Percentiles rank a stretch among this genome's conserved stretches.
Conservation (phyloP, 2,113 vertebrate species). For the Telmatochromis sp. region DNA sequence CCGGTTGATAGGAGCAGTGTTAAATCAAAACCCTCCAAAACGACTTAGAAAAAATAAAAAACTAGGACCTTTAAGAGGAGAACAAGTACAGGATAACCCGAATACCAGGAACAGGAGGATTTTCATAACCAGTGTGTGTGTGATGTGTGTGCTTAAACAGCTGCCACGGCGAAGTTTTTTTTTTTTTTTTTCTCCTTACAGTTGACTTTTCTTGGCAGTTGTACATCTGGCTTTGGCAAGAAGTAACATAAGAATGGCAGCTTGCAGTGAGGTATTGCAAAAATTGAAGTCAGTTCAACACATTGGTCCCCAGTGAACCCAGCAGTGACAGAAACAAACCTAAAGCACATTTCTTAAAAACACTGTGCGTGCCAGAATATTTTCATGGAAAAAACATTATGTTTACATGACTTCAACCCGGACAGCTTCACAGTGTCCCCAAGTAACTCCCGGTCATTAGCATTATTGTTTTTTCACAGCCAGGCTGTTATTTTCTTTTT, state of each 20-base stretch:
- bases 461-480: rapidly evolving
- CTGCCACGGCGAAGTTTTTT: neutral
- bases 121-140: neutral
- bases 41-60: neutral
- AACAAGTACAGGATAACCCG: neutral
- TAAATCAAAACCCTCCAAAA: neutral
- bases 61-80: neutral
- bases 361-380: neutral
- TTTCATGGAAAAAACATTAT: neutral
- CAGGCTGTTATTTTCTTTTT: neutral
- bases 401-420: neutral
- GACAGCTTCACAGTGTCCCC: neutral
- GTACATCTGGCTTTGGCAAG: neutral
- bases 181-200: rapidly evolving
- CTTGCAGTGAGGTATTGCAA: neutral
- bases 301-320: neutral
- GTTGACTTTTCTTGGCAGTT: neutral
- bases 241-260: neutral
- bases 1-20: neutral
- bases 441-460: neutral
- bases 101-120: neutral
- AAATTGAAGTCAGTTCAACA: neutral
- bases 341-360: neutral
- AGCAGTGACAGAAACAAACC: neutral
- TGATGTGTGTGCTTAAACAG: neutral